These are phyloP conservation scores for Bucorvus abyssinicus DNA, from an alignment of 2,797 vertebrate genomes.

Conservation along the genomic window DNA sequence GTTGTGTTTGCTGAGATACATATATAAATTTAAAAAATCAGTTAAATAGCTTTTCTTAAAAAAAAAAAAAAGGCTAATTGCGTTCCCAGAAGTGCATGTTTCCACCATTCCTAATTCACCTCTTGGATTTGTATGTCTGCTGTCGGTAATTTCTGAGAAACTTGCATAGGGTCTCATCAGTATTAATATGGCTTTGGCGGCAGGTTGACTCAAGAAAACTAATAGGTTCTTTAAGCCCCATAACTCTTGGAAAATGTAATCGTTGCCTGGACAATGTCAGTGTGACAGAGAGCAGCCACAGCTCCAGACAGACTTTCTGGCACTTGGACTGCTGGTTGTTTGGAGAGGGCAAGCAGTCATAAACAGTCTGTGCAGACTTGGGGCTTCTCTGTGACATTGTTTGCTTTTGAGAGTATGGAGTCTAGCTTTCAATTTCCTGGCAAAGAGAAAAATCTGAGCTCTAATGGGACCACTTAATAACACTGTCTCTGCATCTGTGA, in stretches of 20 bases:
- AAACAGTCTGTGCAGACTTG: slow-evolving; percentile 1
- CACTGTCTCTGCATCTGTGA: neutral
- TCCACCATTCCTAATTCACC: neutral
- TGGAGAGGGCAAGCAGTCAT: neutral
- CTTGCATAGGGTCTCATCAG: neutral
- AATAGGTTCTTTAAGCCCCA: neutral
- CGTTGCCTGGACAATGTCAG: neutral
- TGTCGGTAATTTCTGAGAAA: neutral
- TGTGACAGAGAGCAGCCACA: neutral
- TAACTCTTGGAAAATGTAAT: neutral
- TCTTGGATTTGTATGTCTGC: neutral
- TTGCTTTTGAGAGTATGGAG: slow-evolving; percentile 33
- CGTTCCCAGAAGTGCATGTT: neutral
- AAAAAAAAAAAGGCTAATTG: neutral
- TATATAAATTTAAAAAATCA: too few species aligned
- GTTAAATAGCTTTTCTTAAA: neutral
- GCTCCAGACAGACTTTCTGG: neutral
- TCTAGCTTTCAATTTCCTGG: slow-evolving; percentile 16
- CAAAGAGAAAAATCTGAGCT: slow-evolving; percentile 3
- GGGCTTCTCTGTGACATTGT: slow-evolving; percentile 28
- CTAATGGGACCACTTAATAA: neutral
- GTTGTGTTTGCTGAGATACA: neutral
- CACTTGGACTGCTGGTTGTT: neutral
- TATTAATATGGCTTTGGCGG: neutral
- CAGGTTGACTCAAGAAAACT: neutral